Evolutionary conservation across 2,888 invertebrate genomes (phyloP), one percentile per base, ranked within the genome.

Genomic region (Spatulosminthurus flaviceps): DNA sequence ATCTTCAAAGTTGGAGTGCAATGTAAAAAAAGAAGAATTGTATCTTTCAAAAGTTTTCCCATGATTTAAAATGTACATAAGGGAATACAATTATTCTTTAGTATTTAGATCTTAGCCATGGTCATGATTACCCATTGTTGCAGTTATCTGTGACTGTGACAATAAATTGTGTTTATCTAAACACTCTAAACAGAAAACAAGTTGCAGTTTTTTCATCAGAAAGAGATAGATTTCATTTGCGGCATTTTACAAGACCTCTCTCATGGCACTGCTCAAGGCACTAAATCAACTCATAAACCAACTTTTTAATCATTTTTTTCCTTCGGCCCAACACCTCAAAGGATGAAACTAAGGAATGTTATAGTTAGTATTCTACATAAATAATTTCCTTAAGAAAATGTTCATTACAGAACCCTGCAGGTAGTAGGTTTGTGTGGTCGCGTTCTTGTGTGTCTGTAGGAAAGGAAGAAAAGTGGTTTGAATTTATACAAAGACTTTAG

Each of bases 71-170:
- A 51, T 16, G n/a, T 11, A 9, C 13, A 9, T 9, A 41, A 41
- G 41, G 9, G 41, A 7, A 41, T 13, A 41, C 41, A 19, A 51
- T 51, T 5, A n/a, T 19, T 51, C 51, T 2, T 9, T 51, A 51
- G 16, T 2, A n/a, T n/a, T n/a, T n/a, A 51, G 51, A 51, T 4
- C 16, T 51, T 9, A 51, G 16, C 16, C 19, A 51, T 51, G 51
- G 51, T 19, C 51, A 19, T 51, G 16, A 51, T 51, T n/a, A 13
- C 16, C 51, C 16, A 51, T 51, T 51, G 16, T 51, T 13, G 51
- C 51, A n/a, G 51, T n/a, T 51, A n/a, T 19, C n/a, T 51, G 51
- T 51, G n/a, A 51, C n/a, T 51, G 51, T 51, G n/a, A 51, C 51
- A 51, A 51, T 51, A 51, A 51, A 51, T 51, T 51, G n/a, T 2